Evolutionary conservation across 2,113 vertebrate species (phyloP), one percentile per base, ranked within the genome.

Genomic region (Macquaria ambigua): DNA sequence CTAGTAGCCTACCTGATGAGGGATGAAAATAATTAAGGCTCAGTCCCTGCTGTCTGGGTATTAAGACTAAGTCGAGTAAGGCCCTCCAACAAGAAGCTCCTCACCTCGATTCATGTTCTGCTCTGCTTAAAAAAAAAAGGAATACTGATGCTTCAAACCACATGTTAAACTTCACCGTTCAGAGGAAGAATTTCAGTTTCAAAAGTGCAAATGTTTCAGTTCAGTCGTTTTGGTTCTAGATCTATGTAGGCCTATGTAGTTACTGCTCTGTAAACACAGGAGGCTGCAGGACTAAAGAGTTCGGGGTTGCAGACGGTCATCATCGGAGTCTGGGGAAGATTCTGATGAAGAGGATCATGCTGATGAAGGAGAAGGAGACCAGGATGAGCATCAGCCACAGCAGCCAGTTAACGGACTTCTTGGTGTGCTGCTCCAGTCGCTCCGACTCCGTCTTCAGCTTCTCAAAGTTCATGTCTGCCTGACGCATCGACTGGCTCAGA

Each of bases 361-460:
- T 97, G 89, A 99, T 99, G 88, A 99, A 99, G 81, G 96, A 96
- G 89, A 98, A 99, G 77, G 98, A 99, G 75, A 99, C 98, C 0
- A 99, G 79, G 43, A 99, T 96, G 12, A 99, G 94, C 98, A 99
- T 98, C 31, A 98, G 94, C 98, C 98, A 99, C 20, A 99, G 95
- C 4, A 99, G 94, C 98, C 98, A 99, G 96, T 99, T 99, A 83
- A 99, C 98, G 0, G 98, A 98, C 91, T 99, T 99, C 95, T 99
- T 99, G 0, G 98, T 93, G 0, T 99, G 98, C 88, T 99, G 98
- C 77, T 99, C 98, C 74, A 99, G 82, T 0, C 98, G 96, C 83
- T 99, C 98, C 0, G 98, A 99, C 73, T 99, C 98, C 0, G 96
- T 96, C 94, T 98, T 99, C 84, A 99, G 96, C 94, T 99, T 99